Conservation (phyloP, 2,888 invertebrate species). For the Dryobotodes eremita region DNA sequence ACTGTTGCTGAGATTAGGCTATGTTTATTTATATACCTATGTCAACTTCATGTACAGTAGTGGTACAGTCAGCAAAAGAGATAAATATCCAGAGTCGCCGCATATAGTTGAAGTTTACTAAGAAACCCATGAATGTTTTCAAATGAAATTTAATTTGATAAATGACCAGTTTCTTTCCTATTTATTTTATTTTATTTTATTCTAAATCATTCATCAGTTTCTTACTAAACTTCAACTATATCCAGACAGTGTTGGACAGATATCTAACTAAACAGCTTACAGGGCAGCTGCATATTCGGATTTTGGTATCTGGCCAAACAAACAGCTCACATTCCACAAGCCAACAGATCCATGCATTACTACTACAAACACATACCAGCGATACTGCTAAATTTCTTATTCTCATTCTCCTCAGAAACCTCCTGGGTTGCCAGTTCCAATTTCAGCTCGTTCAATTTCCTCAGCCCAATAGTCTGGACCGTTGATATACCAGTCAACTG, state of each 20-base stretch:
- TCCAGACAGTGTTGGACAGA: no score
- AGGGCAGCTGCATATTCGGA: background rate
- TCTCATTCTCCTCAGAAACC: constrained; percentile 67
- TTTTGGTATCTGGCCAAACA: background rate
- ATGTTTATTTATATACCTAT: no score
- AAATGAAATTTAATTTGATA: no score
- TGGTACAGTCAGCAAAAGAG: background rate
- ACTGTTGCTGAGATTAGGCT: background rate
- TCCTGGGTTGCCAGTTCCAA: constrained; percentile 69
- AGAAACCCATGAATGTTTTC: no score
- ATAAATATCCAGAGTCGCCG: no score
- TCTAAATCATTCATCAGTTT: no score
- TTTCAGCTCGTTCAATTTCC: constrained; percentile 88
- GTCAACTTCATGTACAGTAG: background rate
- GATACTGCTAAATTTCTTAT: constrained; percentile 88
- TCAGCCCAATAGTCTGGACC: constrained; percentile 96
- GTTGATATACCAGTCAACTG: constrained; percentile 95
- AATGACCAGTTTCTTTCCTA: no score
- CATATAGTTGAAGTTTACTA: no score
- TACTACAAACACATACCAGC: constrained; percentile 79
- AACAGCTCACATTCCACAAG: background rate
- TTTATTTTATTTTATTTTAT: no score
- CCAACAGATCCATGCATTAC: background rate
- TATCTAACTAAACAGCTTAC: background rate
- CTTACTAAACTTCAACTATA: no score